Percentiles rank a stretch among this genome's conserved stretches.
These are phyloP conservation scores for Lepus americanus DNA, from an alignment of 2,113 vertebrate genomes.

Conservation along the genomic window DNA sequence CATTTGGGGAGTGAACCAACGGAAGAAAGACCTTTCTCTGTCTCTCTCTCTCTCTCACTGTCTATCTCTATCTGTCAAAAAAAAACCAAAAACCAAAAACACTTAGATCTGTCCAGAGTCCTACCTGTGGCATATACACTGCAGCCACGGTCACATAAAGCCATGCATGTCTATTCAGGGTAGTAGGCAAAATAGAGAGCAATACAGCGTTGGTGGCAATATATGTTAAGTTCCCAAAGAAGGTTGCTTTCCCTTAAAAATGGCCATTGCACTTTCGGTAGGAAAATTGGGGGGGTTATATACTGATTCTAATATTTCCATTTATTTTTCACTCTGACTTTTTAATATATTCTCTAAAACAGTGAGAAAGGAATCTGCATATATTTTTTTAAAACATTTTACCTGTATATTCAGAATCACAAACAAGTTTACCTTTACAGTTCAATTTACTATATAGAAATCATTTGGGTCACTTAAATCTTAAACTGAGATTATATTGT, in stretches of 20 bases:
- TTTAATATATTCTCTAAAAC: neutral
- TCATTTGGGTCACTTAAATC: constrained; percentile 76
- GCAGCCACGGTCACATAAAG: neutral
- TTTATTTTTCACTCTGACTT: neutral
- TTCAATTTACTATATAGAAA: constrained; percentile 81
- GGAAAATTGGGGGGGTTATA: neutral
- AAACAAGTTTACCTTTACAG: constrained; percentile 79
- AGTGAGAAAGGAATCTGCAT: neutral
- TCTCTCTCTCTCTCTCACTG: too few relatives aligned
- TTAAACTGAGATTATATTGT: constrained; percentile 81
- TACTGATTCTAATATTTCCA: neutral
- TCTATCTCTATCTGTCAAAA: too few relatives aligned
- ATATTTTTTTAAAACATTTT: constrained; percentile 60
- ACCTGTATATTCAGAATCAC: constrained; percentile 62
- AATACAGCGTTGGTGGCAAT: neutral
- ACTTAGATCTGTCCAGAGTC: neutral
- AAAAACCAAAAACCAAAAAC: too few relatives aligned
- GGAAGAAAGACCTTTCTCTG: too few relatives aligned
- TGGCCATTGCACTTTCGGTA: neutral
- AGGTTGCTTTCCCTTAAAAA: neutral
- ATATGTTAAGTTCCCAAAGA: neutral
- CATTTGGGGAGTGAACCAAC: too few relatives aligned
- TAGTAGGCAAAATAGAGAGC: neutral
- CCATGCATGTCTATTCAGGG: neutral
- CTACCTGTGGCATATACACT: neutral